Evolutionary conservation across 1,140 invertebrate genomes (phyloP).

Genomic region (Dreissena rostriformis): DNA sequence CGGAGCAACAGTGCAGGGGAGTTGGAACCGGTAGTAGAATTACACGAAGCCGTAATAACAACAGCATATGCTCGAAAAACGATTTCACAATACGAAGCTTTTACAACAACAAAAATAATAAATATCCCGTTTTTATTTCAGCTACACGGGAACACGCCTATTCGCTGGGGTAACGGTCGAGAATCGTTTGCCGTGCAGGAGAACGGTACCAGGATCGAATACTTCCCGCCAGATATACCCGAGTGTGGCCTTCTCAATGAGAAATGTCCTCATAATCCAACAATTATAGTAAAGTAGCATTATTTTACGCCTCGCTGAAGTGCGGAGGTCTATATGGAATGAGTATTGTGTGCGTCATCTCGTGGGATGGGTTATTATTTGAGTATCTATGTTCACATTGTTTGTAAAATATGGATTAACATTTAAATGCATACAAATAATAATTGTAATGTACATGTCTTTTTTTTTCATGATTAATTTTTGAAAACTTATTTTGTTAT

Average conservation of each 20-base stretch:
- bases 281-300: not conserved
- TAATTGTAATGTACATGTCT: too few species aligned
- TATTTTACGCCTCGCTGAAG: too few species aligned
- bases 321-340: too few species aligned
- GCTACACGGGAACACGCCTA: not conserved
- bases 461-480: too few species aligned
- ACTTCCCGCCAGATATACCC: slow-evolving; percentile 38
- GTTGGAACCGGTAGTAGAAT: not conserved
- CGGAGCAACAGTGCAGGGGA: not conserved
- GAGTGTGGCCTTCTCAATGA: slow-evolving; percentile 36
- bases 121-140: not conserved
- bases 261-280: not conserved
- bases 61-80: not conserved
- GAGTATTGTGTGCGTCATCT: too few species aligned
- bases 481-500: too few species aligned
- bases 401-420: too few species aligned
- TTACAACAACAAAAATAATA: not conserved
- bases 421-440: too few species aligned
- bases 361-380: too few species aligned
- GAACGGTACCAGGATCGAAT: not conserved
- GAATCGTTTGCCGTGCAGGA: not conserved
- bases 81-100: not conserved
- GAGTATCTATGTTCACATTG: too few species aligned
- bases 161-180: slow-evolving; percentile 25
- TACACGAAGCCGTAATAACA: not conserved